Conservation (phyloP, 1,140 invertebrate genomes). For the Heliconius nattereri region DNA sequence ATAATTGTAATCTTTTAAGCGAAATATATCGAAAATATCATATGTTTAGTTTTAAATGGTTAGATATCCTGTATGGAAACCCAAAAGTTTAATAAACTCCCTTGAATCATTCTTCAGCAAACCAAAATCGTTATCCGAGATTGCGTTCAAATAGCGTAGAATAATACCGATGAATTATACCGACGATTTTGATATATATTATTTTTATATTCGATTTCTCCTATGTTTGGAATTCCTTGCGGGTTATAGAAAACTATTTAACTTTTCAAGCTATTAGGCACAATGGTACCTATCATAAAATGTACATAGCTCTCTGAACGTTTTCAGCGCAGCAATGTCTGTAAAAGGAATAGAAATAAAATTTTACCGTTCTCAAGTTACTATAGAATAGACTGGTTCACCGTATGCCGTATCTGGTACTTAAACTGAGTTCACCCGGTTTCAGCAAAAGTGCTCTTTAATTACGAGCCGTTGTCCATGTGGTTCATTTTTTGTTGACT, state of each 20-base stretch:
- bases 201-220: conserved; percentile 17
- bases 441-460: conserved; percentile 25
- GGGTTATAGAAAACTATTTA: conserved; percentile 32
- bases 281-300: conserved; percentile 25
- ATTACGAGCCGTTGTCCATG: conserved; percentile 14
- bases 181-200: conserved; percentile 16
- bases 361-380: conserved; percentile 30
- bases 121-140: conserved; percentile 22
- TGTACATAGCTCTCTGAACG: conserved; percentile 33
- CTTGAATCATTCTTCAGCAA: conserved; percentile 6
- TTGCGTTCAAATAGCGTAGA: conserved; percentile 22
- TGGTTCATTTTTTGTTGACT: background rate
- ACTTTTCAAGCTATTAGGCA: conserved; percentile 38
- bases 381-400: conserved; percentile 3
- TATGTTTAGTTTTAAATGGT: background rate
- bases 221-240: conserved; percentile 13
- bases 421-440: conserved; percentile 20
- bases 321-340: conserved; percentile 40
- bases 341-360: conserved; percentile 37
- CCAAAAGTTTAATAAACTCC: background rate
- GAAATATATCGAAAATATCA: no score
- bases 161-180: conserved; percentile 25
- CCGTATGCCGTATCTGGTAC: conserved; percentile 11
- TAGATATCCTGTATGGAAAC: background rate
- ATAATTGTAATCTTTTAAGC: no score